Evolutionary conservation across 2,113 vertebrate genomes (phyloP), one percentile per base, ranked within the genome.

Genomic region (Lynx canadensis): DNA sequence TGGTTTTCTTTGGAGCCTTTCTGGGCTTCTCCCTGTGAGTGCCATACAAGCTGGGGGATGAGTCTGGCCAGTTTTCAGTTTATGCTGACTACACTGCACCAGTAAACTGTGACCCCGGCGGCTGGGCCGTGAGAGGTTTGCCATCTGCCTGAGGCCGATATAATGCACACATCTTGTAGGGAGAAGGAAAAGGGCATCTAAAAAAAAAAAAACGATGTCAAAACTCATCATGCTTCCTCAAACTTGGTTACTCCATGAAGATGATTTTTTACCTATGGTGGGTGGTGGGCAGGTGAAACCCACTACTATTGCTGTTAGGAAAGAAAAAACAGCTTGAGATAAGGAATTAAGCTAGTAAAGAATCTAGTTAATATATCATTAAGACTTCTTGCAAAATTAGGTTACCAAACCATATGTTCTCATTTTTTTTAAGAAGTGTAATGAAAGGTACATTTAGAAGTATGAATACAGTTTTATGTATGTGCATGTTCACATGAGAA

Each of bases 1-100:
- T 66, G 92, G 25, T 84, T 93, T 92, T 81, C 86, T 83, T 71
- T 31, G 80, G 41, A 80, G 41, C 45, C n/a, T 41, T 41, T 38
- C 48, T 21, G 63, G 38, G 69, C n/a, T 55, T 88, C 80, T 84
- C 14, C 38, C 38, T 31, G 27, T 45, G 48, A 55, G 31, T 0
- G 0, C 14, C 29, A 52, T 50, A 0, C 23, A 4, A 73, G 68
- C 74, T 21, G 63, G 4, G 73, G n/a, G 11, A 18, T 29, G 50
- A 69, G 65, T 36, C 80, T 63, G 50, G 38, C n/a, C 23, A 1
- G 38, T 21, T 13, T 36, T 68, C 10, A 31, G 48, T 33, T 55
- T 33, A 2, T 65, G 81, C 63, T 57, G 33, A 76, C 27, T 33
- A 36, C 0, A 1, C 66, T 60, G 33, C 15, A 18, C n/a, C 5